Evolutionary conservation across 2,888 invertebrate species (phyloP), one percentile per base, ranked within the genome.

Genomic region (Acrocera orbiculus): DNA sequence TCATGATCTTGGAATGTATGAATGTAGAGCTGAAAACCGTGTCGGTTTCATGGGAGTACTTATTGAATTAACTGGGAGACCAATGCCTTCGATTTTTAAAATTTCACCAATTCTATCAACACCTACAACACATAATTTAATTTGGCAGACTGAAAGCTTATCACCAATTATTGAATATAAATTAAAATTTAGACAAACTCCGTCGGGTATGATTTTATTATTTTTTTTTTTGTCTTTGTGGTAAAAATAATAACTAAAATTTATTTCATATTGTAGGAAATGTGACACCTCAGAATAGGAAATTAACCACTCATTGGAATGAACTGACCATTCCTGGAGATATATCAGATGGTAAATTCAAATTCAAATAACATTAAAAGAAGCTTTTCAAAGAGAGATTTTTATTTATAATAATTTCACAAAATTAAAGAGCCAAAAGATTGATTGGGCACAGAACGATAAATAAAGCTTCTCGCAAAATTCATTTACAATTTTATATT

Each of bases 81-180:
- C 59, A 3, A 50, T 56, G 52, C 50, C 59, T 20, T 55, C 55
- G 35, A 41, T 52, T 5, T 60, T 60, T 32, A 59, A 59, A 39
- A 54, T 51, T 14, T 54, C 56, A 39, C 54, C 54, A 1, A 48
- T 48, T 30, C 46, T 51, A 3, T 53, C 56, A 35, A 53, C 53
- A 24, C 49, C 56, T 33, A 71, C 53, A 35, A 68, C 73, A 16
- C 80, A 76, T 50, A 75, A 72, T 5, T 63, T 86, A 3, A 72
- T 81, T 32, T 86, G 85, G 85, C 79, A 81, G 50, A 83, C 82
- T 1, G 83, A 85, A 50, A 82, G 81, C 35, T 76, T 81, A 53
- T 73, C 78, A 20, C 72, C 77, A 2, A 74, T 85, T 32, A 75
- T 76, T 45, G 82, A 85, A 61, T 69, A 73, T 42, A 65, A 64